Percentiles rank a stretch among this genome's conserved stretches.
phyloP scores from a whole-genome alignment of 2,888 invertebrate genomes.

The Piscicola geometra region DNA sequence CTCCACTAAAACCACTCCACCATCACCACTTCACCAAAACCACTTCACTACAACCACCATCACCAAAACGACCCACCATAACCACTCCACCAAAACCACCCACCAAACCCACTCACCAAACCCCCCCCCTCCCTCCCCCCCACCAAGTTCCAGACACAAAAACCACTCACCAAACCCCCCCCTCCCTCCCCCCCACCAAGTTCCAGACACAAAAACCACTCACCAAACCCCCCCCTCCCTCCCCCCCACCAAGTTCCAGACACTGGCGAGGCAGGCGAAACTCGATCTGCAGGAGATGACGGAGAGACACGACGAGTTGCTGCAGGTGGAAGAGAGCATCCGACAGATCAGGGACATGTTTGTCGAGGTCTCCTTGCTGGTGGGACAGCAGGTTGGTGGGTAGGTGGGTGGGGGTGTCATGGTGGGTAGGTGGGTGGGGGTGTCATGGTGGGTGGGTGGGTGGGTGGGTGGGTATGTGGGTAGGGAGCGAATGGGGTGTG shows the following conservation, averaged over 20 bases:
- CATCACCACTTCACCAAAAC: too few species aligned
- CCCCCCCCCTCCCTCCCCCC: too few species aligned
- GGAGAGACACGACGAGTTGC: conserved; percentile 30
- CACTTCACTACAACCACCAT: too few species aligned
- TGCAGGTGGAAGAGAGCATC: conserved; percentile 27
- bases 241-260: conserved; percentile 49
- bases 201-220: conserved; percentile 49
- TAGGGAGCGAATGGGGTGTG: not conserved
- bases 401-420: too few species aligned
- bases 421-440: not conserved
- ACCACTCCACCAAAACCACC: too few species aligned
- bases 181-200: conserved; percentile 46
- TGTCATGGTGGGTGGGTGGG: not conserved
- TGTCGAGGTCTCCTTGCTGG: conserved; percentile 22
- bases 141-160: too few species aligned
- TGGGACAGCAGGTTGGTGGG: conserved; percentile 27
- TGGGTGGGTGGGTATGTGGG: not conserved
- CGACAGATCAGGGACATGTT: conserved; percentile 31
- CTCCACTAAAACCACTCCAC: too few species aligned
- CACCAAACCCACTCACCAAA: not conserved
- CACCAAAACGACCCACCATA: too few species aligned
- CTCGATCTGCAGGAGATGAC: conserved; percentile 38
- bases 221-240: too few species aligned
- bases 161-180: too few species aligned
- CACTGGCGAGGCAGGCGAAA: conserved; percentile 49